Base-by-base conservation (phyloP, 2,888 invertebrate genomes). In the Dione vanillae region DNA sequence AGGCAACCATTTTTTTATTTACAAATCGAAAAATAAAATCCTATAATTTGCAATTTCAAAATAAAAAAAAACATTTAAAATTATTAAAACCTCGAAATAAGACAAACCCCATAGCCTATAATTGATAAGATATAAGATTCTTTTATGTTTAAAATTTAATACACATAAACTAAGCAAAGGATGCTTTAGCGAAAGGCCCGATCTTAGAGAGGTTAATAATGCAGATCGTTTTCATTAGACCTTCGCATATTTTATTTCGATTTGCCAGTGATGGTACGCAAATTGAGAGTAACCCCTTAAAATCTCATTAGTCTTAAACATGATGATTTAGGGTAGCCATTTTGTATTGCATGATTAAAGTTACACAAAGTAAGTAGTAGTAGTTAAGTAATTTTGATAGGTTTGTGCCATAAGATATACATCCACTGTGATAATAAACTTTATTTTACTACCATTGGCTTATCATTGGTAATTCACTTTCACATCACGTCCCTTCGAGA, bases 401-500 rank as follows among this genome's bases (percentile, higher is more conserved):
- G 14, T 41, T 59, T 20, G 20, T 27, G 27, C 1, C 20, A 59
- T n/a, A 59, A 59, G 27, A n/a, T 54, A 54, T 35, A 35, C n/a
- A 27, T n/a, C 14, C 0, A 43, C 14, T 59, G 43, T 27, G 20
- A 19, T 59, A 43, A 43, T 59, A 59, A 43, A 43, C n/a, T 59
- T 27, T 43, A 59, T 14, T 59, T 59, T 43, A 59, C 37, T 8
- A 3, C 9, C 35, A 54, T 59, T 43, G n/a, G n/a, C 41, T 43
- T 59, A 59, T 59, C 54, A 43, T 43, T 43, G 14, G 27, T n/a
- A 19, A 47, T 67, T 47, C 14, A 37, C 37, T 67, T 58, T 56
- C 40, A 11, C 40, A 40, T 67, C 66, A 58, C 47, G 58, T 58
- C n/a, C 47, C 40, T 79, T 82, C n/a, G 35, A n/a, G 79, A 66